phyloP scores from a whole-genome alignment of 2,113 vertebrate species.

The Boleophthalmus pectinirostris region DNA sequence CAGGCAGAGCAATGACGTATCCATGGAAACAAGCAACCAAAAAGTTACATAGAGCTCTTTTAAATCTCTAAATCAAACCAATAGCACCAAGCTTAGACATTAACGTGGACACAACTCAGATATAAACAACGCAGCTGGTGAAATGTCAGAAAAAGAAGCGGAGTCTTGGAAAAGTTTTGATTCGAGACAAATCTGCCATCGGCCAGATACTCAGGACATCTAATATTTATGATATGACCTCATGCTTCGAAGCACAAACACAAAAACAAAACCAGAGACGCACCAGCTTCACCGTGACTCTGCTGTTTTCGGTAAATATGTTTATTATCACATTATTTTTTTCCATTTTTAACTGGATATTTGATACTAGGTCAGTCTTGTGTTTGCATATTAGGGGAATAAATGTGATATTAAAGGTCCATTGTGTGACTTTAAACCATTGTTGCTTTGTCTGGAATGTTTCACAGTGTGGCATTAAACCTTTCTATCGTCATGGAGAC shows the following conservation, averaged over 20 bases:
- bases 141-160: conserved; percentile 12
- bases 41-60: too few species aligned
- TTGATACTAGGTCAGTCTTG: not conserved
- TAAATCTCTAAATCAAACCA: not conserved
- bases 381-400: not conserved
- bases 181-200: conserved; percentile 48
- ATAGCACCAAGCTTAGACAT: too few species aligned
- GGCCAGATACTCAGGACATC: conserved; percentile 41
- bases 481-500: too few species aligned
- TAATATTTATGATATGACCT: conserved; percentile 64
- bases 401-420: too few species aligned
- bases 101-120: conserved; percentile 5
- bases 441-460: too few species aligned
- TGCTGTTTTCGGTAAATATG: not conserved
- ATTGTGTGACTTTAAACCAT: too few species aligned
- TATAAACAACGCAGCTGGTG: not conserved
- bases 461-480: too few species aligned
- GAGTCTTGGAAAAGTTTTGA: conserved; percentile 36
- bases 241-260: conserved; percentile 42
- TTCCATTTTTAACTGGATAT: not conserved
- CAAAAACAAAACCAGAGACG: conserved; percentile 2
- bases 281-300: not conserved
- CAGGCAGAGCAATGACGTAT: too few species aligned
- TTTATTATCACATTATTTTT: not conserved
- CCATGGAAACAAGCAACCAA: too few species aligned